Conservation (phyloP, 2,888 invertebrate species). For the Mythimna albipuncta region DNA sequence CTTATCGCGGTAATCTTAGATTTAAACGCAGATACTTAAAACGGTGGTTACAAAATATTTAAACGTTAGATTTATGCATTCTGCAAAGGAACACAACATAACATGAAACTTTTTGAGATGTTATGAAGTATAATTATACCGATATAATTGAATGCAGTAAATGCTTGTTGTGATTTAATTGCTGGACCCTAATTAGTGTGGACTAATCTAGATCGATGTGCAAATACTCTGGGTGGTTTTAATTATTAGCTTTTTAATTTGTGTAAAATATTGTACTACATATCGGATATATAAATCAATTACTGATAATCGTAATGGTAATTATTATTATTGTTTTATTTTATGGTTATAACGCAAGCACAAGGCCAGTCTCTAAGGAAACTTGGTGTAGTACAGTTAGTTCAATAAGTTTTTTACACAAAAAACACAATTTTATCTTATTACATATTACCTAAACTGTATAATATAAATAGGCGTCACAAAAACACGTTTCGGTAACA, state of each 20-base stretch:
- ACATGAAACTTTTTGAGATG: slow-evolving; percentile 30
- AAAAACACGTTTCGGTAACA: slow-evolving; percentile 25
- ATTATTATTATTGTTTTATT: slow-evolving; percentile 34
- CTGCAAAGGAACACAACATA: slow-evolving; percentile 28
- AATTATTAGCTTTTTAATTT: slow-evolving; percentile 44
- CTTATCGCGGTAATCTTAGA: slow-evolving; percentile 52
- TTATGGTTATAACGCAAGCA: slow-evolving; percentile 16
- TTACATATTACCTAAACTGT: slow-evolving; percentile 32
- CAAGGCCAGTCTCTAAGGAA: slow-evolving; percentile 38
- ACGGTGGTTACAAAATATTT: slow-evolving; percentile 57
- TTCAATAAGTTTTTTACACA: slow-evolving; percentile 28
- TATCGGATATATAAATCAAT: slow-evolving; percentile 21
- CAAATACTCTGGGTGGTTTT: slow-evolving; percentile 30
- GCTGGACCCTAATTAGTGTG: slow-evolving; percentile 39
- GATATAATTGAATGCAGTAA: slow-evolving; percentile 23
- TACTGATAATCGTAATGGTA: slow-evolving; percentile 4
- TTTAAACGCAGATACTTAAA: slow-evolving; percentile 51
- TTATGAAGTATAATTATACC: slow-evolving; percentile 15
- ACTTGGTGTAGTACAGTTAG: slow-evolving; percentile 14
- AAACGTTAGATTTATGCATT: slow-evolving; percentile 50
- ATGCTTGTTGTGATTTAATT: slow-evolving; percentile 37
- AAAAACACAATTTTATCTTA: not conserved
- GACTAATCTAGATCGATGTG: slow-evolving; percentile 41
- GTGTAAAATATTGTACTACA: slow-evolving; percentile 14
- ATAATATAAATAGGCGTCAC: slow-evolving; percentile 7